Percentiles rank a stretch among this genome's conserved stretches.
phyloP scores from a whole-genome alignment of 2,888 invertebrate genomes.

The Girardia tigrina region DNA sequence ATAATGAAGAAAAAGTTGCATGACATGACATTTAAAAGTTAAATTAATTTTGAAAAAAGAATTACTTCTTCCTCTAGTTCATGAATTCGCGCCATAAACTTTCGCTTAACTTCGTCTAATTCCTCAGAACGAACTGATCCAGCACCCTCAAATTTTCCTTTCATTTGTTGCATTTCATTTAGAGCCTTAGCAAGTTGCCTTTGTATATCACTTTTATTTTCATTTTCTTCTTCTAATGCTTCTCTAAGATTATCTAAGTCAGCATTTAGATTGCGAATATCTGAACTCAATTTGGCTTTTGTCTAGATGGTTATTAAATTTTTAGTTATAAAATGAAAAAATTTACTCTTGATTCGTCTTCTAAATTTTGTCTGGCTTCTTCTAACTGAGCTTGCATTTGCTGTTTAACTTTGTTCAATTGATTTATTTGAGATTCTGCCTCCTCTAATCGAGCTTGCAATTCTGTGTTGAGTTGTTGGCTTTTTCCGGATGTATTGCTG shows the following conservation, averaged over 20 bases:
- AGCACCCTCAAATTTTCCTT: conserved; percentile 90
- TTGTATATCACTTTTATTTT: conserved; percentile 77
- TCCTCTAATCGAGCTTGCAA: conserved; percentile 90
- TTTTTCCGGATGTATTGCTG: conserved; percentile 89
- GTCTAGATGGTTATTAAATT: conserved; percentile 61
- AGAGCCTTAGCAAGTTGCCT: conserved; percentile 97
- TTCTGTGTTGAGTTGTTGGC: conserved; percentile 88
- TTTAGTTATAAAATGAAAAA: conserved; percentile 51
- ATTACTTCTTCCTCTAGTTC: conserved; percentile 21
- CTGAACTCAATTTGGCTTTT: conserved; percentile 52
- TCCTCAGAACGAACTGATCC: conserved; percentile 49
- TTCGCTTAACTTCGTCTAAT: conserved; percentile 53
- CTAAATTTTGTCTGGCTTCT: conserved; percentile 89
- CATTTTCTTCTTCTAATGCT: conserved; percentile 96
- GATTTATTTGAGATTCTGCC: conserved; percentile 79
- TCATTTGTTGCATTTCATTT: conserved; percentile 89
- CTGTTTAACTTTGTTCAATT: conserved; percentile 77
- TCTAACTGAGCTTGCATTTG: conserved; percentile 86
- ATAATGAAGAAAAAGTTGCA: too few relatives aligned
- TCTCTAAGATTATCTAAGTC: conserved; percentile 96
- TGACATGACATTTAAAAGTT: too few relatives aligned
- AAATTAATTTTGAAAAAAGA: too few relatives aligned
- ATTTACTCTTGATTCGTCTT: conserved; percentile 65
- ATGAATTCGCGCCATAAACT: conserved; percentile 28
- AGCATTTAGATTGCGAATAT: conserved; percentile 95